Evolutionary conservation across 1,140 invertebrate species (phyloP).

Genomic region (Drosophila erecta): DNA sequence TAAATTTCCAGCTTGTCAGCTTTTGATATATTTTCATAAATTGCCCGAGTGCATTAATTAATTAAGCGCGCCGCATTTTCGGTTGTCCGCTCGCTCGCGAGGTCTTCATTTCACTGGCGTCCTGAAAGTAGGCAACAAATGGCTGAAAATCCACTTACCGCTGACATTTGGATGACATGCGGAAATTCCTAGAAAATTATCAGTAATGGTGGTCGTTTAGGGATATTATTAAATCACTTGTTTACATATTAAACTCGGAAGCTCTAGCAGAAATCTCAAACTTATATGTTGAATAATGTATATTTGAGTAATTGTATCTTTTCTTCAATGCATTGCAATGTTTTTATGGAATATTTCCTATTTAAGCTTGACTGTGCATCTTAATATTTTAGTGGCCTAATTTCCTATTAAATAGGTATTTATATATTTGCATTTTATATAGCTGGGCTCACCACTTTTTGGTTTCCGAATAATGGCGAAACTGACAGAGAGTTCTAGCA

Average conservation of each 20-base stretch:
- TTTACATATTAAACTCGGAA: too few relatives aligned
- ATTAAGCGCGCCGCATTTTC: conserved; percentile 67
- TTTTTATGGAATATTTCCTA: too few relatives aligned
- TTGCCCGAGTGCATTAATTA: conserved; percentile 83
- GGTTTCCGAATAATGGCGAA: not conserved
- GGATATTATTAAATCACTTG: too few relatives aligned
- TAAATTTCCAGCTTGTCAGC: conserved; percentile 83
- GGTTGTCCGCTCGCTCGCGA: conserved; percentile 12
- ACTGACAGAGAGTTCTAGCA: not conserved
- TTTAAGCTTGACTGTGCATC: too few relatives aligned
- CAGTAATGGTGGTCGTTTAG: too few relatives aligned
- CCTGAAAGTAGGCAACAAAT: conserved; percentile 70
- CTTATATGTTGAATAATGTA: too few relatives aligned
- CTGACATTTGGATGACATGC: conserved; percentile 5
- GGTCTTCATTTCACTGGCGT: conserved; percentile 24
- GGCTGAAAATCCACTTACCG: not conserved
- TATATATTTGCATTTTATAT: not conserved
- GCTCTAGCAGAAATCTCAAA: too few relatives aligned
- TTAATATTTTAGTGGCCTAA: too few relatives aligned
- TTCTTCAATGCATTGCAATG: too few relatives aligned
- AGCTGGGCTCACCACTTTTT: not conserved
- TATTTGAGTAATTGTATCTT: too few relatives aligned
- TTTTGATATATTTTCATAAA: conserved; percentile 84
- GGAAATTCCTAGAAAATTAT: not conserved
- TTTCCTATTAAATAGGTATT: not conserved